phyloP scores from a whole-genome alignment of 2,888 invertebrate species.

The Exephanes ischioxanthus region DNA sequence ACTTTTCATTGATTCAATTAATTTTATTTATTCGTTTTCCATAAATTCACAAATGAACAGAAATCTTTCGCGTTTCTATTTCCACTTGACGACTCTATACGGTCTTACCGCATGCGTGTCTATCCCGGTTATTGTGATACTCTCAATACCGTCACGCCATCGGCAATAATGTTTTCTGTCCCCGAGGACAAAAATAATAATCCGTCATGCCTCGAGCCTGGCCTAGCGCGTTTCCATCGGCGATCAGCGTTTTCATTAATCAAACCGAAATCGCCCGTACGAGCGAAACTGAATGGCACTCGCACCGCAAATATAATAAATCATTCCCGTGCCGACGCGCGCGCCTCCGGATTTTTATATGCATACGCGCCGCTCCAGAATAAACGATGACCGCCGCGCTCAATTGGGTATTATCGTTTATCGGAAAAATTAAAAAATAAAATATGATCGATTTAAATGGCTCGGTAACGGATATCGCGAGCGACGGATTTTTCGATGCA shows the following conservation, averaged over 20 bases:
- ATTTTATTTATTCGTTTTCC: background rate
- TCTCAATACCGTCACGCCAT: background rate
- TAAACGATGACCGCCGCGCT: conserved; percentile 30
- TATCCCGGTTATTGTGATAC: background rate
- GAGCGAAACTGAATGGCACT: conserved; percentile 16
- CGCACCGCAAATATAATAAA: conserved; percentile 44
- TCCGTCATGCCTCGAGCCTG: background rate
- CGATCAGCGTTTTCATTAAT: conserved; percentile 29
- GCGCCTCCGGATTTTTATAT: conserved; percentile 19
- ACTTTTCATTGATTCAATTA: background rate
- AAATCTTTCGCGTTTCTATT: background rate
- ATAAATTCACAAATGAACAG: background rate
- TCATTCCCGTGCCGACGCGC: conserved; percentile 20
- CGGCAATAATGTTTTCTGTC: conserved; percentile 5
- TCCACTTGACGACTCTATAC: background rate
- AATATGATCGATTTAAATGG: conserved; percentile 54
- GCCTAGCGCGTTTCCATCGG: conserved; percentile 5
- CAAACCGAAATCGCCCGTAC: background rate
- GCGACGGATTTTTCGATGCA: conserved; percentile 7
- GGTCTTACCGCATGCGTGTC: background rate
- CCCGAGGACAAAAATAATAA: background rate
- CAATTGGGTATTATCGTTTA: conserved; percentile 61
- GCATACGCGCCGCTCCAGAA: conserved; percentile 4
- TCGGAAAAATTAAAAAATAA: conserved; percentile 60
- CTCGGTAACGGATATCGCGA: background rate